Evolutionary conservation across 2,113 vertebrate genomes (phyloP).

Genomic region (Nanger granti): DNA sequence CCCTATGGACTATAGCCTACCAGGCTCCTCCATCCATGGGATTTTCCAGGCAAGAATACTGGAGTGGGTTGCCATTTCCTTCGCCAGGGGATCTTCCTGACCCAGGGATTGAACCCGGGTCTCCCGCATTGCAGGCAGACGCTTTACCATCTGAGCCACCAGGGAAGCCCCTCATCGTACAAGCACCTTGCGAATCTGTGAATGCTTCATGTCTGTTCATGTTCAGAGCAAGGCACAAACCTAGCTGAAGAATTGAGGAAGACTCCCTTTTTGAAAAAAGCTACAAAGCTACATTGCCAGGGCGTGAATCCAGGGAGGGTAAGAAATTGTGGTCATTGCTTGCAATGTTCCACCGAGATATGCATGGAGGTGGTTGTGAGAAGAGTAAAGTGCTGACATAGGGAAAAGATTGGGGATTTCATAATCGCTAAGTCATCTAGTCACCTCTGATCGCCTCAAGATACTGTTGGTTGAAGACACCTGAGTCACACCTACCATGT

Average conservation of each 20-base stretch:
- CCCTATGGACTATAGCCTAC: too few species aligned
- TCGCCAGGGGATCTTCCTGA: too few species aligned
- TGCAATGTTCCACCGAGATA: not conserved
- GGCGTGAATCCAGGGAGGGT: not conserved
- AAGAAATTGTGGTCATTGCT: not conserved
- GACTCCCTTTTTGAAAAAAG: not conserved
- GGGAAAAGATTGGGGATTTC: not conserved
- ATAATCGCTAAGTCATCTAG: not conserved
- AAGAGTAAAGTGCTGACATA: not conserved
- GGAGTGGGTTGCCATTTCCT: too few species aligned
- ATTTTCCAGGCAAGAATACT: too few species aligned
- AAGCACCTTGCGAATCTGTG: not conserved
- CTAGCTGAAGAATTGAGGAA: not conserved
- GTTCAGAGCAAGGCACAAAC: not conserved
- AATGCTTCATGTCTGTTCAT: not conserved
- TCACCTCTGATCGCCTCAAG: not conserved
- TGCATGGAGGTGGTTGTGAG: not conserved
- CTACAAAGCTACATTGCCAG: not conserved
- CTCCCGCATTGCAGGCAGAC: too few species aligned
- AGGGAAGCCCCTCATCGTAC: not conserved
- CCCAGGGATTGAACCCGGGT: too few species aligned
- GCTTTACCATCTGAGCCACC: too few species aligned
- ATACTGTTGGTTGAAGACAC: not conserved
- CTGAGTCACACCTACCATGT: not conserved
- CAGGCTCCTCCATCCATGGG: too few species aligned